These are phyloP conservation scores for Cepaea nemoralis DNA, from an alignment of 1,140 invertebrate genomes.

Conservation along the genomic window DNA sequence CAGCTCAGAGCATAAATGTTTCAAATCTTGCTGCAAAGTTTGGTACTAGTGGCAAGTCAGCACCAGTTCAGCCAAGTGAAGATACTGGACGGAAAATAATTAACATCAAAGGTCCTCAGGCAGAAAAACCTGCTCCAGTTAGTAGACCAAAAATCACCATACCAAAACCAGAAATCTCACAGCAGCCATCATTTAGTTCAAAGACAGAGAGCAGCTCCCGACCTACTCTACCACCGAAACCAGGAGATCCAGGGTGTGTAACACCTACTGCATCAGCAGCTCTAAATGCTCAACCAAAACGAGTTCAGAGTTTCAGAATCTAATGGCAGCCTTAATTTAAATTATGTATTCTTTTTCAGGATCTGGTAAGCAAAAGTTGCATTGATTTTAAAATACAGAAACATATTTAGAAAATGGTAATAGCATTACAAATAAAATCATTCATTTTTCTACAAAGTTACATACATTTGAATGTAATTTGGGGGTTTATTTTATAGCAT, in stretches of 20 bases:
- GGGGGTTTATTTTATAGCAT: too few species aligned
- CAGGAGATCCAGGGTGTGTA: not conserved
- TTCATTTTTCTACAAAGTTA: too few species aligned
- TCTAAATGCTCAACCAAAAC: slow-evolving; percentile 14
- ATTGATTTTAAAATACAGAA: too few species aligned
- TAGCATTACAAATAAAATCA: too few species aligned
- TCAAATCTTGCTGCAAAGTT: slow-evolving; percentile 12
- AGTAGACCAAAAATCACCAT: not conserved
- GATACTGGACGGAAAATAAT: not conserved
- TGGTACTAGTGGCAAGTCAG: not conserved
- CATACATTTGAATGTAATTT: too few species aligned
- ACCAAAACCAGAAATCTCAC: slow-evolving; percentile 9
- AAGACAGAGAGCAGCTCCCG: not conserved
- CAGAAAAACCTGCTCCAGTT: not conserved
- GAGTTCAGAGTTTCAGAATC: slow-evolving; percentile 37
- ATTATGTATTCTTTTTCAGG: too few species aligned
- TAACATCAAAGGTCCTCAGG: not conserved
- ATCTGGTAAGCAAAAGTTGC: too few species aligned
- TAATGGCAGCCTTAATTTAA: slow-evolving; percentile 4
- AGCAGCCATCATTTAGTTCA: not conserved
- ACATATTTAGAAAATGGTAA: too few species aligned
- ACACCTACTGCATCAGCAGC: not conserved
- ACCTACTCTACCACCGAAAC: slow-evolving; percentile 26
- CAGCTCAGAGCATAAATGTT: not conserved
- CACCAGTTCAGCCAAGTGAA: not conserved